Conservation (phyloP, 2,797 vertebrate species). For the Nannoperca australis region DNA sequence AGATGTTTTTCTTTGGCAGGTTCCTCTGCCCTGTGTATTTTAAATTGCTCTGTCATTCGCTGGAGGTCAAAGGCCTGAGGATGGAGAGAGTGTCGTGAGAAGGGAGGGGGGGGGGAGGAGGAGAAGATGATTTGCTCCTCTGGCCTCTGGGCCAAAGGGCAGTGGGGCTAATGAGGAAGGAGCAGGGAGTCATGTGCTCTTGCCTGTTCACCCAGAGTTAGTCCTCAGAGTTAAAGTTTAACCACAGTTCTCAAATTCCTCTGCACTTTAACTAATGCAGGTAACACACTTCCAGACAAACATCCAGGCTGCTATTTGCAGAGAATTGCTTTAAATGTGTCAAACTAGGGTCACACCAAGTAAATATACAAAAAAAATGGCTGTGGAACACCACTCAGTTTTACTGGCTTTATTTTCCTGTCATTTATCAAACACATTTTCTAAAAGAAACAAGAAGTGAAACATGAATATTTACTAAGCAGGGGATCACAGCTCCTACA, state of each 20-base stretch:
- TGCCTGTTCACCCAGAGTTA: conserved; percentile 58
- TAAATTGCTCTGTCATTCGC: conserved; percentile 78
- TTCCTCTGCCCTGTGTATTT: conserved; percentile 82
- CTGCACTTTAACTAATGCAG: conserved; percentile 62
- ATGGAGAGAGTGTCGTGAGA: conserved; percentile 57
- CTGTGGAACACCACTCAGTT: not conserved
- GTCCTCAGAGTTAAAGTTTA: conserved; percentile 82
- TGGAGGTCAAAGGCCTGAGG: conserved; percentile 84
- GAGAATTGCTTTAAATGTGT: not conserved
- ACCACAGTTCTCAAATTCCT: conserved; percentile 79
- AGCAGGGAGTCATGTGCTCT: conserved; percentile 73
- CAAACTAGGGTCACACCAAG: conserved; percentile 1
- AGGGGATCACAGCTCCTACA: not conserved
- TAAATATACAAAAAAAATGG: not conserved
- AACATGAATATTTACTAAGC: conserved; percentile 18
- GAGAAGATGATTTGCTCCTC: conserved; percentile 52
- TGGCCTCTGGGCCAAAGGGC: conserved; percentile 79
- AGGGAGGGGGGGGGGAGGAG: not conserved
- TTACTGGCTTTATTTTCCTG: not conserved
- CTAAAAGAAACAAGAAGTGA: not conserved
- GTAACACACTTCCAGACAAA: conserved; percentile 36
- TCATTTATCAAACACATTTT: not conserved
- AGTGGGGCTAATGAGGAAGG: conserved; percentile 77
- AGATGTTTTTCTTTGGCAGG: conserved; percentile 85
- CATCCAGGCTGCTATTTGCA: not conserved